Conservation (phyloP, 2,888 invertebrate genomes). For the Linnaemya tessellans region DNA sequence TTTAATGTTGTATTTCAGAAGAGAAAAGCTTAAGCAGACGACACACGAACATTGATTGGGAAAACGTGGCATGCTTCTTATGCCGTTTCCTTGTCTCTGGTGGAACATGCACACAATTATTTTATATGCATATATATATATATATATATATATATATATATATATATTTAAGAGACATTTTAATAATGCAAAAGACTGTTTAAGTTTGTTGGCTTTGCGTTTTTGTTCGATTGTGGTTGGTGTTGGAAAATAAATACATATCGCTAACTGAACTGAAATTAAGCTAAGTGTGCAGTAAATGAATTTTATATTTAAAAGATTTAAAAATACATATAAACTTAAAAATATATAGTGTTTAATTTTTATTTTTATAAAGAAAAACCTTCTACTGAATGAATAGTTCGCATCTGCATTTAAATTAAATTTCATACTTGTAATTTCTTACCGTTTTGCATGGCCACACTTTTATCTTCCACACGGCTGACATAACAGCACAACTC, state of each 20-base stretch:
- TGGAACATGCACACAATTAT: background rate
- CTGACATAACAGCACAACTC: constrained; percentile 98
- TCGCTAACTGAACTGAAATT: background rate
- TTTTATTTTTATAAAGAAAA: no score
- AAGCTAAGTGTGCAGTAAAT: no score
- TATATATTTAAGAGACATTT: no score
- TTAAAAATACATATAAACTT: no score
- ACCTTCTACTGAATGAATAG: no score
- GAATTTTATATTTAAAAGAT: no score
- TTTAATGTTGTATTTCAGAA: constrained; percentile 19
- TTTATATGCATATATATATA: no score
- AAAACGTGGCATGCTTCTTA: constrained; percentile 17
- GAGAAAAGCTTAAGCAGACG: constrained; percentile 5
- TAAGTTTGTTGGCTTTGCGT: background rate
- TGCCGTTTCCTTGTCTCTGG: constrained; percentile 1
- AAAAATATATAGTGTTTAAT: no score
- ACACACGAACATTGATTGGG: constrained; percentile 28
- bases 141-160: no score
- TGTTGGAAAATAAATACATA: background rate
- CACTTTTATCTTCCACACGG: constrained; percentile 96
- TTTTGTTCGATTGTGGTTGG: background rate
- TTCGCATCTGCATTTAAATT: background rate
- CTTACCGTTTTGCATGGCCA: constrained; percentile 97
- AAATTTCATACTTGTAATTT: constrained; percentile 61
- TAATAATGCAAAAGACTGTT: constrained; percentile 13